phyloP scores from a whole-genome alignment of 2,797 vertebrate species.

The Heterohyrax brucei region DNA sequence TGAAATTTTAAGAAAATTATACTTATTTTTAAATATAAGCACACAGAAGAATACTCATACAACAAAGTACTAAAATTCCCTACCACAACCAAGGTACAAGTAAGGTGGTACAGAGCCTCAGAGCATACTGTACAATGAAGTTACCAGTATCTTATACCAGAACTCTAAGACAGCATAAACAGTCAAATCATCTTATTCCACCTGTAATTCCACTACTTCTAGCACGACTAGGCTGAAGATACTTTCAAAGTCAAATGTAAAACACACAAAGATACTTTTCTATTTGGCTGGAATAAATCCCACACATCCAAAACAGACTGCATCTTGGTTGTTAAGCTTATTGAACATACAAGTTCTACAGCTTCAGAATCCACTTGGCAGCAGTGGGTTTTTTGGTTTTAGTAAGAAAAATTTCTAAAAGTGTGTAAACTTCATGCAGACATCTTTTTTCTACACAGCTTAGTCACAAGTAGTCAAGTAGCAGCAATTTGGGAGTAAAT shows the following conservation, averaged over 20 bases:
- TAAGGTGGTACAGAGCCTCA: neutral
- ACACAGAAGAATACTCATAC: slow-evolving; percentile 62
- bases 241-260: slow-evolving; percentile 46
- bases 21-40: slow-evolving; percentile 55
- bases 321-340: slow-evolving; percentile 50
- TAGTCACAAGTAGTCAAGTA: slow-evolving; percentile 65
- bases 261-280: slow-evolving; percentile 39
- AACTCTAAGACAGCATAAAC: neutral
- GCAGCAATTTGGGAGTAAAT: slow-evolving; percentile 37
- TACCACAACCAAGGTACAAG: neutral
- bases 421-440: slow-evolving; percentile 39
- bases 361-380: neutral
- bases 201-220: neutral
- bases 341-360: slow-evolving; percentile 44
- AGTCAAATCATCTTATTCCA: neutral
- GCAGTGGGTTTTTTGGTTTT: neutral
- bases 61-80: neutral
- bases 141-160: neutral
- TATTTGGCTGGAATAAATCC: slow-evolving; percentile 33
- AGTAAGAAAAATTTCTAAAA: slow-evolving; percentile 69
- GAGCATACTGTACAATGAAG: neutral
- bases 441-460: slow-evolving; percentile 24
- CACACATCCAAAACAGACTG: slow-evolving; percentile 75
- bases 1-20: slow-evolving; percentile 56
- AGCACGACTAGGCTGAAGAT: neutral